Base-by-base conservation (phyloP, 2,113 vertebrate species). In the Gopherus evgoodei region DNA sequence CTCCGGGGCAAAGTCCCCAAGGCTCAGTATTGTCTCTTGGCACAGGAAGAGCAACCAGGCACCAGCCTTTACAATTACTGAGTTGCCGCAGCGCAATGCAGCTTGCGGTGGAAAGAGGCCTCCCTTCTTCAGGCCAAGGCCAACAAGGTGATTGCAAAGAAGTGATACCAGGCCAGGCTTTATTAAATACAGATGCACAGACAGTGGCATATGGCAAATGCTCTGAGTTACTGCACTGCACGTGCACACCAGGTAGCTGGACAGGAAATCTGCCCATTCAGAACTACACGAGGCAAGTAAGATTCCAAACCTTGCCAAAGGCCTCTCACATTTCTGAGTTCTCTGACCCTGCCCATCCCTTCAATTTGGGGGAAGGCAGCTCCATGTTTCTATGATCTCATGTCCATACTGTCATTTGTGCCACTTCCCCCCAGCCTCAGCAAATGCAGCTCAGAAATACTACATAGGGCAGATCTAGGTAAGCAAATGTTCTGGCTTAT, bases 331-430 rank as follows among this genome's bases (percentile, higher is more conserved):
- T 38, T 69, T 69, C 35, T 19, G 35, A 69, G 65, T 8, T 38
- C 17, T 69, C 4, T 0, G 1, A 49, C 53, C 89, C 75, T 69
- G 35, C 21, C 2, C 0, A 6, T 44, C 54, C 49, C 0, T 0
- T 52, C 21, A 69, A 16, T 65, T 3, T 24, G 59, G 56, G 44
- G 75, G 83, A 76, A 89, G 75, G 25, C 11, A 50, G 83, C 49
- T 89, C 59, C 44, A 6, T 3, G 1, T n/a, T n/a, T 78, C 16
- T 52, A 52, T 56, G 81, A 84, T 84, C 53, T 47, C 53, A 31
- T 78, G 24, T 50, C 59, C 50, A 22, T 42, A 38, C 9, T 52
- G 16, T 65, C n/a, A 44, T 54, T 84, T 22, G 22, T 22, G 72
- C 72, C 11, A 1, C 19, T 75, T 75, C 19, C 38, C 38, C 38